These are phyloP conservation scores for Drosophila meridiana DNA, from an alignment of 2,888 invertebrate species.

Conservation along the genomic window DNA sequence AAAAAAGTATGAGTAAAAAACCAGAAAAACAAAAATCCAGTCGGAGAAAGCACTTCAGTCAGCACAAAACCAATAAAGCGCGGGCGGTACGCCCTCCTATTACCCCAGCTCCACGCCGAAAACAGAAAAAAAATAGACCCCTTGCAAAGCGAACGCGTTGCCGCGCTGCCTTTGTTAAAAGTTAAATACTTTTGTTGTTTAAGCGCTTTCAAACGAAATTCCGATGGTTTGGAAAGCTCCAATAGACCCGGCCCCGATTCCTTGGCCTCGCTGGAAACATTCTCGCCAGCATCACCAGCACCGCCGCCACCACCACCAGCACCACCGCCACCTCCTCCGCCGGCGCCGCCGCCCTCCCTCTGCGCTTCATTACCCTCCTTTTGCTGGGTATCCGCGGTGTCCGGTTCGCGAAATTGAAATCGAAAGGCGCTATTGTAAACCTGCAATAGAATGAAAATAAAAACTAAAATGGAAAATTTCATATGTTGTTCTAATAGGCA, in stretches of 20 bases:
- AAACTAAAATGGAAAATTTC: slow-evolving; percentile 30
- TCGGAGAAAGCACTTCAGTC: slow-evolving; percentile 61
- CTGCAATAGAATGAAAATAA: slow-evolving; percentile 59
- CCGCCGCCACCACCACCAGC: slow-evolving; percentile 16
- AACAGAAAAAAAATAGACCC: slow-evolving; percentile 16
- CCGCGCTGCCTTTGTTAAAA: slow-evolving; percentile 74
- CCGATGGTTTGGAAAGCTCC: slow-evolving; percentile 84
- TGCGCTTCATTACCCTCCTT: slow-evolving; percentile 69
- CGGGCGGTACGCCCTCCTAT: slow-evolving; percentile 40
- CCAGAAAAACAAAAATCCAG: slow-evolving; percentile 45
- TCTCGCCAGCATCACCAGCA: slow-evolving; percentile 54
- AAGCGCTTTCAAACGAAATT: slow-evolving; percentile 84
- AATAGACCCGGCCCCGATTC: slow-evolving; percentile 81
- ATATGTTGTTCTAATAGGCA: slow-evolving; percentile 44
- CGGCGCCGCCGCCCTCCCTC: slow-evolving; percentile 25
- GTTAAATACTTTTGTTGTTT: slow-evolving; percentile 84
- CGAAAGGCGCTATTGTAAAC: slow-evolving; percentile 84
- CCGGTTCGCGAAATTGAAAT: slow-evolving; percentile 84
- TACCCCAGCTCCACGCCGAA: slow-evolving; percentile 2
- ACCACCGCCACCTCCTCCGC: slow-evolving; percentile 17
- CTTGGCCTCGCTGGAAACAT: slow-evolving; percentile 69
- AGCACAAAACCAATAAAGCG: slow-evolving; percentile 78
- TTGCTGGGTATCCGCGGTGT: slow-evolving; percentile 73
- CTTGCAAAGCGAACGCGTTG: slow-evolving; percentile 45
- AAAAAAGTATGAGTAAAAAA: slow-evolving; percentile 29